These are phyloP conservation scores for Bradypodion pumilum DNA, from an alignment of 2,797 vertebrate genomes.

Conservation along the genomic window DNA sequence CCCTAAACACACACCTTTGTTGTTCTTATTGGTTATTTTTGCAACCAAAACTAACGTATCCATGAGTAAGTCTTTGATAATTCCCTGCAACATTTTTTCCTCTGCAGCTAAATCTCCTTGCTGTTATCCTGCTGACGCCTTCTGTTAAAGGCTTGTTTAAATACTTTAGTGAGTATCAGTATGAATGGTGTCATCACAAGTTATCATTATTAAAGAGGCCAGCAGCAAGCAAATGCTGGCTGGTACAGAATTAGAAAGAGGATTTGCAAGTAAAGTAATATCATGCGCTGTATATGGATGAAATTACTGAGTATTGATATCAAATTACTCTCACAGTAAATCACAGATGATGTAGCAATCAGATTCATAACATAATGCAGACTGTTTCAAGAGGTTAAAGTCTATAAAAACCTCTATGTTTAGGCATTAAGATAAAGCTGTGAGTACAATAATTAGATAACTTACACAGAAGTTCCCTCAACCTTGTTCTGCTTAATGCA, in stretches of 20 bases:
- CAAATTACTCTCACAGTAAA: background rate
- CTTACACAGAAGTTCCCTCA: background rate
- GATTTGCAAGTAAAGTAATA: constrained; percentile 5
- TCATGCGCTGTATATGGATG: background rate
- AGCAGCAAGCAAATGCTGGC: background rate
- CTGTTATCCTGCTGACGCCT: background rate
- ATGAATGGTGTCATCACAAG: background rate
- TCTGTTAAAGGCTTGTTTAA: background rate
- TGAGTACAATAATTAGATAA: no score
- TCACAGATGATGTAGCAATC: background rate
- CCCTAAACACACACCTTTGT: background rate
- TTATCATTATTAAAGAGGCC: background rate
- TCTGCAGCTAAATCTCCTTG: background rate
- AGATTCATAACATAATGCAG: constrained; percentile 3
- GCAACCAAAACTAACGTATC: background rate
- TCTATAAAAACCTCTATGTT: background rate
- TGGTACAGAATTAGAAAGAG: constrained; percentile 17
- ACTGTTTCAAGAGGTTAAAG: background rate
- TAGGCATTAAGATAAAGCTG: no score
- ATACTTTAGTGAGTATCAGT: background rate
- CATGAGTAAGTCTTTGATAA: background rate
- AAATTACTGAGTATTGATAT: constrained; percentile 7
- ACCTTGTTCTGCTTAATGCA: background rate
- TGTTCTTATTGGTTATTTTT: background rate
- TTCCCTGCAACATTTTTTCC: background rate